A percentile compares a stretch with the other conserved stretches of the same genome.
These are phyloP conservation scores for Zaprionus bogoriensis DNA, from an alignment of 2,888 invertebrate genomes.

Conservation along the genomic window DNA sequence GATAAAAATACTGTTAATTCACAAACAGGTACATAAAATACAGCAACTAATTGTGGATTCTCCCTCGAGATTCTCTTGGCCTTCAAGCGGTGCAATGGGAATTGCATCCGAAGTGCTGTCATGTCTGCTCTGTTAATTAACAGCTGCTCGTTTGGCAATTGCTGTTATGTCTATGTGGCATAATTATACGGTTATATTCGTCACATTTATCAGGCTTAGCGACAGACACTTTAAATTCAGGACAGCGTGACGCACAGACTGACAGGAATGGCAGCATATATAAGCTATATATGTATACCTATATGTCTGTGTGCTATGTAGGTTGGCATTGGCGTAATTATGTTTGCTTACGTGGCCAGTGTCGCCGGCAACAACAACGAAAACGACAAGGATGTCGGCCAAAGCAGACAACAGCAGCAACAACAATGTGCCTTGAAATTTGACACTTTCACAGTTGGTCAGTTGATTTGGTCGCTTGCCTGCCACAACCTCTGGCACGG, in stretches of 20 bases:
- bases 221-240: slow-evolving; percentile 44
- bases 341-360: slow-evolving; percentile 74
- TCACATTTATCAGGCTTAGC: slow-evolving; percentile 14
- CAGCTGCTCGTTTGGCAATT: slow-evolving; percentile 7
- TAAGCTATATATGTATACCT: background rate
- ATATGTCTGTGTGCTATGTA: slow-evolving; percentile 7
- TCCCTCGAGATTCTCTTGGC: background rate
- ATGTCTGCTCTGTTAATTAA: slow-evolving; percentile 16
- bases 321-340: slow-evolving; percentile 69
- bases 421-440: slow-evolving; percentile 77
- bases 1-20: background rate
- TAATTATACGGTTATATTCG: slow-evolving; percentile 10
- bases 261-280: slow-evolving; percentile 16
- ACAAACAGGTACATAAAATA: background rate
- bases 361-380: slow-evolving; percentile 41
- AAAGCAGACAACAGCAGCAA: too few relatives aligned
- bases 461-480: slow-evolving; percentile 71
- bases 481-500: slow-evolving; percentile 27
- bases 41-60: too few relatives aligned
- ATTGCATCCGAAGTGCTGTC: background rate
- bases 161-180: slow-evolving; percentile 4
- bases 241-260: slow-evolving; percentile 31
- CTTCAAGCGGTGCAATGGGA: background rate
- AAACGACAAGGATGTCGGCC: slow-evolving; percentile 45
- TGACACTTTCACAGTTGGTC: slow-evolving; percentile 76